Evolutionary conservation across 2,113 vertebrate genomes (phyloP), one percentile per base, ranked within the genome.

Genomic region (Cyprinodon brontotheroides): DNA sequence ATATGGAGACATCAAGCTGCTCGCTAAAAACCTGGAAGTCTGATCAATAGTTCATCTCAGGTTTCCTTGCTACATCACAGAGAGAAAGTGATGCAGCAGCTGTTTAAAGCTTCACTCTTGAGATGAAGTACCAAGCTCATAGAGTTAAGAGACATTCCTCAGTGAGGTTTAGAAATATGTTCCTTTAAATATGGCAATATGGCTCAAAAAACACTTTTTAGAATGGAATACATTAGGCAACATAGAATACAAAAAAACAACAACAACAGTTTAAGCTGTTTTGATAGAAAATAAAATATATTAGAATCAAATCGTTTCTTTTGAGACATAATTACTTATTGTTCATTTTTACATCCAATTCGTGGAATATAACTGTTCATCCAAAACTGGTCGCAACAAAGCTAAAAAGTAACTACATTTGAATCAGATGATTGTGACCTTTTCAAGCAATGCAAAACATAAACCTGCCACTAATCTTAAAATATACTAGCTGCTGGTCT

Each of bases 21-120:
- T 45, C 48, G 82, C 87, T 93, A 90, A 91, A 87, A 88, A 91
- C 84, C 83, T 71, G 78, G 83, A 89, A 80, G 84, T 68, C 76
- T 71, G 87, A 93, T 92, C 92, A 89, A 92, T 93, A 91, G 83
- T 53, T 29, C 48, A 76, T 89, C 84, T 93, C 92, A 69, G 62
- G 87, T 92, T 93, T 90, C 93, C 40, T 69, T 59, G 78, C 85
- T 83, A 72, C 70, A 83, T 82, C 77, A 61, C 75, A 61, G 60
- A 71, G 78, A 80, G 85, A 91, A 87, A 89, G 89, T 81, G 78
- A 79, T 78, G 84, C 74, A 82, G 87, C 91, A 92, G 90, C 89
- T 93, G 91, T 85, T 92, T 79, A 53, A 77, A 80, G 74, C 64
- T 64, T 77, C 77, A 77, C 9, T 77, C 71, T 75, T 66, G 69